Evolutionary conservation across 2,888 invertebrate species (phyloP).

Genomic region (Tanytarsus gracilentus): DNA sequence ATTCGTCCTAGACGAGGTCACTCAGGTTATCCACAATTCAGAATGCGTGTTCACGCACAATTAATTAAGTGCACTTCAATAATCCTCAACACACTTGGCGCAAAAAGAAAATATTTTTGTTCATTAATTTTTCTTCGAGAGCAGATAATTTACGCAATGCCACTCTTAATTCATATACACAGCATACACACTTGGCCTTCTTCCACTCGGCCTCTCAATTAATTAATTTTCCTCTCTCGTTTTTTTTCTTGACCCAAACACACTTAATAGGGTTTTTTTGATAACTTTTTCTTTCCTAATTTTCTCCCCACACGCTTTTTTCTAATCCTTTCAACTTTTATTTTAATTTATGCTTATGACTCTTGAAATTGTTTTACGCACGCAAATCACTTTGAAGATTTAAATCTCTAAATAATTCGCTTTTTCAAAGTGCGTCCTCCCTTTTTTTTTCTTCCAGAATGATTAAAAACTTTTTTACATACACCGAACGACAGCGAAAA

Average conservation of each 20-base stretch:
- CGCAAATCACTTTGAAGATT: background rate
- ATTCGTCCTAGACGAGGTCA: too few species aligned
- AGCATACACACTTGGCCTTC: background rate
- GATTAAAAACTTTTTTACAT: background rate
- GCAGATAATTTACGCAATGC: background rate
- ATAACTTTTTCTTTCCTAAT: background rate
- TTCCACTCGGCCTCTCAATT: background rate
- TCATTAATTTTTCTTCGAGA: too few species aligned
- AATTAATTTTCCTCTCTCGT: background rate
- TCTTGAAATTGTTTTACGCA: background rate
- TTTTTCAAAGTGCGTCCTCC: background rate
- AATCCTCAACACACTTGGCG: too few species aligned
- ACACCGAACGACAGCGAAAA: slow-evolving; percentile 13
- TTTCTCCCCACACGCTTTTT: background rate
- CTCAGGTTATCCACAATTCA: too few species aligned
- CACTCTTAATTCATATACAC: too few species aligned
- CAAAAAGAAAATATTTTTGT: too few species aligned
- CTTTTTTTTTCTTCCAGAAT: background rate
- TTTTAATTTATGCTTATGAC: background rate
- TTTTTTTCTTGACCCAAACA: background rate
- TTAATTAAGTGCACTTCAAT: too few species aligned
- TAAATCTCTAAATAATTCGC: background rate
- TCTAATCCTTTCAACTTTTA: background rate
- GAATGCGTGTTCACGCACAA: too few species aligned
- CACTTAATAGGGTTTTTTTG: background rate